Evolutionary conservation across 2,888 invertebrate genomes (phyloP).

Genomic region (Brachynemurus nebulosus): DNA sequence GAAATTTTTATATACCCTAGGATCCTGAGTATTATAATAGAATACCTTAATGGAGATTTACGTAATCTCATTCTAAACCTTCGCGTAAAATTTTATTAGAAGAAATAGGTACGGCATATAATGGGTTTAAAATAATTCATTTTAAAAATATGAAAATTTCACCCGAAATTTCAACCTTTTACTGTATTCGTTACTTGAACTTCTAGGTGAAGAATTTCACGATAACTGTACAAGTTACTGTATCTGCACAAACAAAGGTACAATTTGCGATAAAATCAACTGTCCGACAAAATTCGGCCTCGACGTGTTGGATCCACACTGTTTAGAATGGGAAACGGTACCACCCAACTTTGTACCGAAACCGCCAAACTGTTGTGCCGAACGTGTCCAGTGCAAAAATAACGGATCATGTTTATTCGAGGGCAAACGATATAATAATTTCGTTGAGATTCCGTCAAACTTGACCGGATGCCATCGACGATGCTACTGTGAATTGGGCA

Average conservation of each 20-base stretch:
- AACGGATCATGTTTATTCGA: conserved; percentile 71
- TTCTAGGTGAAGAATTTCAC: conserved; percentile 57
- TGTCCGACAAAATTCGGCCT: conserved; percentile 75
- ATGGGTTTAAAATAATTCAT: too few relatives aligned
- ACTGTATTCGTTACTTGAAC: too few relatives aligned
- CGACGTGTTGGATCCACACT: conserved; percentile 72
- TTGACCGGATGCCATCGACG: conserved; percentile 73
- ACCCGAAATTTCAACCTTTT: neutral
- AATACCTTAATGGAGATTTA: too few relatives aligned
- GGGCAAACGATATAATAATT: conserved; percentile 54
- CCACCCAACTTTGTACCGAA: conserved; percentile 54
- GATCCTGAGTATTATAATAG: too few relatives aligned
- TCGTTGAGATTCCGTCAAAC: conserved; percentile 66
- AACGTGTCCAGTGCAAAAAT: conserved; percentile 60
- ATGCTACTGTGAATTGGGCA: conserved; percentile 80
- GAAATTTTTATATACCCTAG: too few relatives aligned
- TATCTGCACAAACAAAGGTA: conserved; percentile 53
- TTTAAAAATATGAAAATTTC: neutral
- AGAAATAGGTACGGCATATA: too few relatives aligned
- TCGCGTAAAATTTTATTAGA: too few relatives aligned
- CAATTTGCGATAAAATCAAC: conserved; percentile 65
- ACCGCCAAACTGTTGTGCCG: conserved; percentile 70
- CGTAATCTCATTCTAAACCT: too few relatives aligned
- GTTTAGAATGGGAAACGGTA: conserved; percentile 74
- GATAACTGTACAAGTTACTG: conserved; percentile 72